Percentiles rank a stretch among this genome's conserved stretches.
Evolutionary conservation across 2,113 vertebrate genomes (phyloP).

Genomic region (Leucosticte australis): DNA sequence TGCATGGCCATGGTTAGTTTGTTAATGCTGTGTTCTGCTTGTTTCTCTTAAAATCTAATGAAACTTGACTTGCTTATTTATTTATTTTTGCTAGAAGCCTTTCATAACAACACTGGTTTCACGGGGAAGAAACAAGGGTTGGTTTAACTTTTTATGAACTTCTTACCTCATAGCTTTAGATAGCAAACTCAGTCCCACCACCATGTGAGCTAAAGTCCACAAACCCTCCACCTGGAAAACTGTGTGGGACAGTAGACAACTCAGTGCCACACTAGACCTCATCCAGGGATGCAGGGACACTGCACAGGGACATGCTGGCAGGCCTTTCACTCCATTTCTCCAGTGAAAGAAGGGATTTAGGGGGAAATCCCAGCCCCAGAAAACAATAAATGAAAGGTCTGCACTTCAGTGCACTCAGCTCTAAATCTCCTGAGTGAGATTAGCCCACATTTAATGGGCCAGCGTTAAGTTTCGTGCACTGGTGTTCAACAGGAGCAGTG

Average conservation of each 20-base stretch:
- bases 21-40: neutral
- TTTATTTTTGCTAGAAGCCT: neutral
- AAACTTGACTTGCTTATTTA: slow-evolving; percentile 4
- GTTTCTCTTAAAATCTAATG: slow-evolving; percentile 10
- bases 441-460: neutral
- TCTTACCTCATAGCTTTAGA: neutral
- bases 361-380: neutral
- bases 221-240: neutral
- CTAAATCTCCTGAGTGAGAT: neutral
- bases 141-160: neutral
- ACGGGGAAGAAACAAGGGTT: neutral
- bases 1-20: neutral
- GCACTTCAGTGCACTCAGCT: neutral
- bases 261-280: neutral
- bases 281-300: neutral
- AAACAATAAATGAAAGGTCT: neutral
- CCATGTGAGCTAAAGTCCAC: accelerated
- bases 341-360: neutral
- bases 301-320: accelerated
- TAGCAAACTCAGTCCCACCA: neutral
- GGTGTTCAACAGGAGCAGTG: neutral
- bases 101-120: neutral
- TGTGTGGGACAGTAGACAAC: accelerated
- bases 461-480: neutral
- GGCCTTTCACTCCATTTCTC: neutral